phyloP scores from a whole-genome alignment of 2,888 invertebrate genomes.

The Griposia aprilina region DNA sequence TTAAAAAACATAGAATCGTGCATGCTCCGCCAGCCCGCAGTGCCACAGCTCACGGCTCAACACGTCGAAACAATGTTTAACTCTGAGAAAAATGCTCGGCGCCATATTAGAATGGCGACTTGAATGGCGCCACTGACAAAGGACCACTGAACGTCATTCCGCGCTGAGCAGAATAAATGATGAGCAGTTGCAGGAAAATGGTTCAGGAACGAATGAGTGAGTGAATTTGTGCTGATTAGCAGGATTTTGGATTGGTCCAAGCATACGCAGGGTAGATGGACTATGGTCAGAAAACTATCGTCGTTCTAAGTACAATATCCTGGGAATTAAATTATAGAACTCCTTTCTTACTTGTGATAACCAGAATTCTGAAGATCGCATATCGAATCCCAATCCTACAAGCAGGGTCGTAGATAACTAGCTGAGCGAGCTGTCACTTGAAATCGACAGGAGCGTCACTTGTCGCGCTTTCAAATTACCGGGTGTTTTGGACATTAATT shows the following conservation, averaged over 20 bases:
- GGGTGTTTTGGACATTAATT: background rate
- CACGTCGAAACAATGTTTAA: conserved; percentile 47
- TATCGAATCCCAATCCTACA: background rate
- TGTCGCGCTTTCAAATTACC: background rate
- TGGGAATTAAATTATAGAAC: background rate
- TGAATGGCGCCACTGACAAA: conserved; percentile 54
- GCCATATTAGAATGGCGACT: conserved; percentile 44
- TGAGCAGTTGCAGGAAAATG: conserved; percentile 42
- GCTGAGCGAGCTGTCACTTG: background rate
- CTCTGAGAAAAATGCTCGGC: conserved; percentile 37
- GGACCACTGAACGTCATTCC: conserved; percentile 47
- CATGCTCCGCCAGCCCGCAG: background rate
- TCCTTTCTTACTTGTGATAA: background rate
- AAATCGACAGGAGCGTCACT: background rate
- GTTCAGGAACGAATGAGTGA: conserved; percentile 20
- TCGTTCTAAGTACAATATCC: background rate
- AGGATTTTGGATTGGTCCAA: conserved; percentile 14
- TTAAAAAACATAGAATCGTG: background rate
- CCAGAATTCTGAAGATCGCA: background rate
- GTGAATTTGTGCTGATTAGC: conserved; percentile 18
- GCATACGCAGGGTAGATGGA: background rate
- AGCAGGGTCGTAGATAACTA: background rate
- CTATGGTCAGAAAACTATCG: background rate
- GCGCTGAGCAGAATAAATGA: conserved; percentile 43
- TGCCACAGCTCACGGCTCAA: conserved; percentile 14